Evolutionary conservation across 1,140 invertebrate species (phyloP).

Genomic region (Bombus superbus): DNA sequence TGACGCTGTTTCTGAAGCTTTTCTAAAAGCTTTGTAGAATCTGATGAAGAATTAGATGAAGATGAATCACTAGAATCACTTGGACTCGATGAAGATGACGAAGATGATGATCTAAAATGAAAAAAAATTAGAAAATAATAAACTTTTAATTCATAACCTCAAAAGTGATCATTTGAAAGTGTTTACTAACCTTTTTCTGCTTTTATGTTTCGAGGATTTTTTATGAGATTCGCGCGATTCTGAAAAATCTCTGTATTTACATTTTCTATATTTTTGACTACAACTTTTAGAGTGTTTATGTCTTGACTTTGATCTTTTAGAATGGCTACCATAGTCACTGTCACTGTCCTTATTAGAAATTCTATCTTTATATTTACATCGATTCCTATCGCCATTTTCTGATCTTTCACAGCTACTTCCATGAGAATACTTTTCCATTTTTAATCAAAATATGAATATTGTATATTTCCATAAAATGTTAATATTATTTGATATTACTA

Average conservation of each 20-base stretch:
- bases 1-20: conserved; percentile 89
- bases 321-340: conserved; percentile 38
- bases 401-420: conserved; percentile 34
- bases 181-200: conserved; percentile 58
- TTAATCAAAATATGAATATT: not conserved
- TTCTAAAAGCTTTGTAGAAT: conserved; percentile 87
- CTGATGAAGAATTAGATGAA: conserved; percentile 80
- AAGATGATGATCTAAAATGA: conserved; percentile 42
- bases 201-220: conserved; percentile 70
- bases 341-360: conserved; percentile 34
- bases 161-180: not conserved
- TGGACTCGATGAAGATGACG: conserved; percentile 65
- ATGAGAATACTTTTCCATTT: conserved; percentile 64
- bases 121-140: not conserved
- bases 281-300: conserved; percentile 50
- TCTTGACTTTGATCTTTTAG: conserved; percentile 47
- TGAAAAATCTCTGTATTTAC: conserved; percentile 53
- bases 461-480: not conserved
- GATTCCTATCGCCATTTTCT: conserved; percentile 40
- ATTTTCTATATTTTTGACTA: conserved; percentile 60
- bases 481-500: not conserved
- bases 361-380: conserved; percentile 30
- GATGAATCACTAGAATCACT: conserved; percentile 49
- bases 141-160: not conserved
- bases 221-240: conserved; percentile 48